phyloP scores from a whole-genome alignment of 2,888 invertebrate species.

The Tetranychus truncatus region DNA sequence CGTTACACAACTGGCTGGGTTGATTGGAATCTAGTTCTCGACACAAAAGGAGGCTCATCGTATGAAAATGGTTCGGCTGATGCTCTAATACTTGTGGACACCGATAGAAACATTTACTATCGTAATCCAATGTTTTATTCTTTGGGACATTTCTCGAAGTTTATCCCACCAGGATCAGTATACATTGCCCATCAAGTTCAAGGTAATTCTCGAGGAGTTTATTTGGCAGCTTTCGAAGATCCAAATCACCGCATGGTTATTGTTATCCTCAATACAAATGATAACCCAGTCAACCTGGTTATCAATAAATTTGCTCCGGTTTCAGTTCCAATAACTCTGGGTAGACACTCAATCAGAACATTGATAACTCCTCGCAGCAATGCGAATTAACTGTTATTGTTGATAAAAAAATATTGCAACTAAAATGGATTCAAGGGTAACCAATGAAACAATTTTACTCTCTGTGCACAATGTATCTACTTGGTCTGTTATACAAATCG shows the following conservation, averaged over 20 bases:
- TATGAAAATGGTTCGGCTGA: slow-evolving; percentile 40
- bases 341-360: background rate
- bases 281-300: background rate
- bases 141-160: slow-evolving; percentile 39
- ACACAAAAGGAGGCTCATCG: slow-evolving; percentile 38
- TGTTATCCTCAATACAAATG: background rate
- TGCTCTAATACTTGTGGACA: slow-evolving; percentile 38
- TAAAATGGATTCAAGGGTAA: too few relatives aligned
- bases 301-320: background rate
- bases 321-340: background rate
- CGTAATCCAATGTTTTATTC: slow-evolving; percentile 42
- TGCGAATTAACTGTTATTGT: too few relatives aligned
- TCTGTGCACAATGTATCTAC: too few relatives aligned
- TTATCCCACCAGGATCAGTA: slow-evolving; percentile 28
- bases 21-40: slow-evolving; percentile 41
- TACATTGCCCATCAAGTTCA: background rate
- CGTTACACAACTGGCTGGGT: slow-evolving; percentile 41
- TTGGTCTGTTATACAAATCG: too few relatives aligned
- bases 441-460: too few relatives aligned
- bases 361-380: background rate
- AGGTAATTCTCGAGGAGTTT: background rate
- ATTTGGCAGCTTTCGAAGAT: background rate
- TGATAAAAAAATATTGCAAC: too few relatives aligned
- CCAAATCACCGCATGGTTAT: background rate
- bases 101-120: slow-evolving; percentile 35